Conservation (phyloP, 2,797 vertebrate genomes). For the Sebastes iracundus region DNA sequence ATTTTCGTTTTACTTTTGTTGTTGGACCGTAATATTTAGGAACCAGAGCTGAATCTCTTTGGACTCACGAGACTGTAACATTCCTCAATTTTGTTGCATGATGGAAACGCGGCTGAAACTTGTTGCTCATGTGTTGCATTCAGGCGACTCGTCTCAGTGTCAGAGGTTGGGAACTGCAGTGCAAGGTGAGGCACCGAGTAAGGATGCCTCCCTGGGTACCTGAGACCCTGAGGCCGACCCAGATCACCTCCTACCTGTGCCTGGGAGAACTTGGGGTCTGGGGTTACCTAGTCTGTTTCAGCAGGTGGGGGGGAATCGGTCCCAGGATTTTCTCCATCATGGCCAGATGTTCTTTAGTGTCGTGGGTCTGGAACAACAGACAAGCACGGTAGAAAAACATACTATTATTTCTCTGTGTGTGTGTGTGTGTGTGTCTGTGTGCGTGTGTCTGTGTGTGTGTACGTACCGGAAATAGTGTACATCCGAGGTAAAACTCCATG, state of each 20-base stretch:
- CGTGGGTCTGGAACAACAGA: conserved; percentile 82
- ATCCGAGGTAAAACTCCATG: conserved; percentile 89
- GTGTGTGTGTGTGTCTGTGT: not conserved
- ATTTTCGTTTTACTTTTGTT: no score
- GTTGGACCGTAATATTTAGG: fast-evolving
- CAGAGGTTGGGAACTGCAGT: no score
- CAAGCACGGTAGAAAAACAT: not conserved
- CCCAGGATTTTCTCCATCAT: conserved; percentile 96
- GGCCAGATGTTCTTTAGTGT: conserved; percentile 92
- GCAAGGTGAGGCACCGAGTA: no score
- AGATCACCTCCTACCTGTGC: not conserved
- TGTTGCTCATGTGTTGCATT: no score
- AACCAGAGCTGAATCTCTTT: fast-evolving
- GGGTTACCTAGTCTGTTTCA: conserved; percentile 61
- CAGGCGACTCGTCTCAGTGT: no score
- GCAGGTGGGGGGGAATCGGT: conserved; percentile 80
- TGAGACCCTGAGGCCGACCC: no score
- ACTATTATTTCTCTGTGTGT: not conserved
- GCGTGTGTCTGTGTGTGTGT: not conserved
- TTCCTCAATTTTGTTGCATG: no score
- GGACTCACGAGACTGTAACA: no score
- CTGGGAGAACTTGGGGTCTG: not conserved
- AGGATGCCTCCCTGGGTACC: no score
- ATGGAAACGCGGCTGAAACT: no score
- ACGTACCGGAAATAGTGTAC: conserved; percentile 86